These are phyloP conservation scores for Siphonodentalium dalli DNA, from an alignment of 2,888 invertebrate genomes.

Conservation along the genomic window DNA sequence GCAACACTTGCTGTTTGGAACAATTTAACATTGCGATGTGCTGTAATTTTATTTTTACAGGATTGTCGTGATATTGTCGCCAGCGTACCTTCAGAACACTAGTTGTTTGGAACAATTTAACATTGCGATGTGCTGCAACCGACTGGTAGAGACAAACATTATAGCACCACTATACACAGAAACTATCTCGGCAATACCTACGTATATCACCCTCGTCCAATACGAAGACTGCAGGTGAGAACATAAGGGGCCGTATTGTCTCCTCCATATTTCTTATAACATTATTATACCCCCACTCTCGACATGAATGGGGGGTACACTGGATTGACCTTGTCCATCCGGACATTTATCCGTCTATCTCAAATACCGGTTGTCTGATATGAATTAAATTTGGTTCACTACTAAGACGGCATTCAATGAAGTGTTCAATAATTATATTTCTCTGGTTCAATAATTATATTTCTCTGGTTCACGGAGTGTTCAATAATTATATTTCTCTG, in stretches of 20 bases:
- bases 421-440: too few species aligned
- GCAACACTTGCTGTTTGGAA: conserved; percentile 47
- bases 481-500: too few species aligned
- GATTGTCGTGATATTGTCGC: conserved; percentile 50
- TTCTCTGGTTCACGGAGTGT: too few species aligned
- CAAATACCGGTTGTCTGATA: too few species aligned
- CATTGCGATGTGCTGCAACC: conserved; percentile 58
- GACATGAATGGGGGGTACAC: too few species aligned
- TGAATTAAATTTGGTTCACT: too few species aligned
- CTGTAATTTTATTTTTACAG: conserved; percentile 45
- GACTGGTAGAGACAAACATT: conserved; percentile 36
- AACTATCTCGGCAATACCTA: conserved; percentile 43
- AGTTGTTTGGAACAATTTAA: conserved; percentile 59
- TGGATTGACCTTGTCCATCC: too few species aligned
- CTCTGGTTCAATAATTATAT: too few species aligned
- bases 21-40: conserved; percentile 61
- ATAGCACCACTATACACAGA: conserved; percentile 53
- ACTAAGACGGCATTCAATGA: too few species aligned
- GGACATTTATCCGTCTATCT: too few species aligned
- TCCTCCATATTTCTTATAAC: too few species aligned
- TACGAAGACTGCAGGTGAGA: conserved; percentile 59
- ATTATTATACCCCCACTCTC: too few species aligned
- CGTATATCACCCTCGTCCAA: conserved; percentile 59
- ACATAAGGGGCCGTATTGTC: background rate
- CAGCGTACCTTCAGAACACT: conserved; percentile 38